Evolutionary conservation across 2,888 invertebrate genomes (phyloP).

Genomic region (Drosophila percnosoma): DNA sequence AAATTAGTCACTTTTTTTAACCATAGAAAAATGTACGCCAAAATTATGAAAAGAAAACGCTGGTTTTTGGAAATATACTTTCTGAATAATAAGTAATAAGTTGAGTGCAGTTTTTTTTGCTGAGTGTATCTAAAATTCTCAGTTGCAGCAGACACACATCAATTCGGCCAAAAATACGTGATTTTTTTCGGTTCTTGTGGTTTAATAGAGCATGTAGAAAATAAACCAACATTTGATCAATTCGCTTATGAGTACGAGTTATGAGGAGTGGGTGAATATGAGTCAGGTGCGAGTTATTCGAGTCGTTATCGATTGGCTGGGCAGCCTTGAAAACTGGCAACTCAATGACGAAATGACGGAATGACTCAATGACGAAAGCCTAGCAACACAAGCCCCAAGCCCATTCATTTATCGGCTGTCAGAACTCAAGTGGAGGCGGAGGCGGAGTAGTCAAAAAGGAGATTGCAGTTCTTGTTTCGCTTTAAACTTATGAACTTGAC

Average conservation of each 20-base stretch:
- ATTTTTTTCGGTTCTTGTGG: conserved; percentile 49
- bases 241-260: conserved; percentile 42
- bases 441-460: conserved; percentile 1
- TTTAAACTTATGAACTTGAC: conserved; percentile 78
- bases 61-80: not conserved
- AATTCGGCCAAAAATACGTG: conserved; percentile 61
- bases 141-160: conserved; percentile 38
- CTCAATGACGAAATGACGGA: conserved; percentile 34
- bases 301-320: conserved; percentile 53
- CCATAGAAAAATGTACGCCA: no score
- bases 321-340: conserved; percentile 50
- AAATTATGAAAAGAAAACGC: not conserved
- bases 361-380: conserved; percentile 41
- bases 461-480: conserved; percentile 33
- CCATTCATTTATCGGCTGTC: conserved; percentile 59
- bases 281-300: conserved; percentile 33
- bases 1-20: no score
- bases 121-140: not conserved
- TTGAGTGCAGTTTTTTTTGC: not conserved
- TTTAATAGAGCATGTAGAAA: conserved; percentile 60
- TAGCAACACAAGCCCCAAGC: conserved; percentile 32
- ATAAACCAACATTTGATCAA: conserved; percentile 70
- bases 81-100: not conserved
- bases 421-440: conserved; percentile 29
- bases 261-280: not conserved